phyloP scores from a whole-genome alignment of 92 coral and sea anemone species.

The Actinostola sp. region DNA sequence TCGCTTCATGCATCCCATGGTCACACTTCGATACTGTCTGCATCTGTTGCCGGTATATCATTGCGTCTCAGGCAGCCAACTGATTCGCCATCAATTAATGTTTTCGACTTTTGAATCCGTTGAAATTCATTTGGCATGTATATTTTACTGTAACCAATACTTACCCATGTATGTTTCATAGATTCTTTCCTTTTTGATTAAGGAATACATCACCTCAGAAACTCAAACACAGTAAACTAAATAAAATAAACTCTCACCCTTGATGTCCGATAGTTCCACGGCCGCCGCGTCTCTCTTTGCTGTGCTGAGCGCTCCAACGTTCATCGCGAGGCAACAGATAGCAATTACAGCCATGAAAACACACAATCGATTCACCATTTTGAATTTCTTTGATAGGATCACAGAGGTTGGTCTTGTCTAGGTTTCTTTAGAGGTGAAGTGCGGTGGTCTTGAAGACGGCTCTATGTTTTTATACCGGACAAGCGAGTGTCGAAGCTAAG shows the following conservation, averaged over 20 bases:
- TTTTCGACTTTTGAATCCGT: no score
- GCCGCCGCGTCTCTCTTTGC: background rate
- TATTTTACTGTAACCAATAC: no score
- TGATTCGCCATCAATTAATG: no score
- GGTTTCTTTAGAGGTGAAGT: background rate
- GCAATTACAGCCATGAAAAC: background rate
- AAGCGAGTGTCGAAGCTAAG: background rate
- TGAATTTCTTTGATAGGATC: background rate
- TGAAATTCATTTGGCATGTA: no score
- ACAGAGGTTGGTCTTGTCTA: background rate
- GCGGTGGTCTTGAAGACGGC: background rate
- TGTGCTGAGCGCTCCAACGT: background rate
- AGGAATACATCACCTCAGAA: no score
- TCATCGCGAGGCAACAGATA: background rate
- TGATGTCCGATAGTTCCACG: background rate
- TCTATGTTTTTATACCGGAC: constrained; percentile 7
- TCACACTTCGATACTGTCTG: no score
- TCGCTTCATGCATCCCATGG: no score
- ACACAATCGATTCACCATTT: background rate
- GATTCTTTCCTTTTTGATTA: no score
- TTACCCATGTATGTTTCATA: no score
- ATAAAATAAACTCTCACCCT: background rate
- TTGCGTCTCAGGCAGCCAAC: no score
- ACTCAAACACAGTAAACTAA: no score
- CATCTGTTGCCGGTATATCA: no score